Conservation (phyloP, 2,797 vertebrate genomes). For the Botia kubotai region DNA sequence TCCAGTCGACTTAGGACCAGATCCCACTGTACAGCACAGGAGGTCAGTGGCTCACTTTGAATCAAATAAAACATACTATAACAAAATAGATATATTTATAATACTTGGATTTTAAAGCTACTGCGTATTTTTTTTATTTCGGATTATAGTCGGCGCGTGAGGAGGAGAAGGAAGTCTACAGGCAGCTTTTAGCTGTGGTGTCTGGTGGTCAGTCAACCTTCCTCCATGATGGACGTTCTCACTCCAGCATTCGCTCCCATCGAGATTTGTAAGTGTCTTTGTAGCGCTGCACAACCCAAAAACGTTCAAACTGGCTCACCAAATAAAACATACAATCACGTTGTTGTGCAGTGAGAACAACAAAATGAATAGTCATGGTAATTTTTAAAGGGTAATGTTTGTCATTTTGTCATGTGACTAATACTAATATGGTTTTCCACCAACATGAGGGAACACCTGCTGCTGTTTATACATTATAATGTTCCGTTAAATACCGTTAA, state of each 20-base stretch:
- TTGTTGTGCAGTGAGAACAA: too few relatives aligned
- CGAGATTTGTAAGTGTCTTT: constrained; percentile 86
- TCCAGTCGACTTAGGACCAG: constrained; percentile 74
- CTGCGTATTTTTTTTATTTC: constrained; percentile 1
- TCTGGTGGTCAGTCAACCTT: constrained; percentile 87
- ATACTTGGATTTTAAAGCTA: background rate
- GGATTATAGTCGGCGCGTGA: constrained; percentile 84
- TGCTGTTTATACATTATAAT: too few relatives aligned
- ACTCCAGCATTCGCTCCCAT: constrained; percentile 82
- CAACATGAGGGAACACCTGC: too few relatives aligned
- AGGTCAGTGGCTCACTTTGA: constrained; percentile 77
- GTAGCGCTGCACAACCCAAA: background rate
- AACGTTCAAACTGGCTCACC: too few relatives aligned
- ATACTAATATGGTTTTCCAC: too few relatives aligned
- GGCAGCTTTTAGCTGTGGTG: constrained; percentile 90
- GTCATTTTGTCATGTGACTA: too few relatives aligned
- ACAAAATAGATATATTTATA: background rate
- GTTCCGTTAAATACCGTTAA: too few relatives aligned
- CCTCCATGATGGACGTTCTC: constrained; percentile 80
- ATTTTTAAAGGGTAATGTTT: too few relatives aligned
- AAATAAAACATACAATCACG: too few relatives aligned
- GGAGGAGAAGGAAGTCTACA: constrained; percentile 93
- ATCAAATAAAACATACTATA: background rate
- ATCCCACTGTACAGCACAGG: constrained; percentile 83
- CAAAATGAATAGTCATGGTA: too few relatives aligned